Evolutionary conservation across 2,113 vertebrate genomes (phyloP).

Genomic region (Anseranas semipalmata): DNA sequence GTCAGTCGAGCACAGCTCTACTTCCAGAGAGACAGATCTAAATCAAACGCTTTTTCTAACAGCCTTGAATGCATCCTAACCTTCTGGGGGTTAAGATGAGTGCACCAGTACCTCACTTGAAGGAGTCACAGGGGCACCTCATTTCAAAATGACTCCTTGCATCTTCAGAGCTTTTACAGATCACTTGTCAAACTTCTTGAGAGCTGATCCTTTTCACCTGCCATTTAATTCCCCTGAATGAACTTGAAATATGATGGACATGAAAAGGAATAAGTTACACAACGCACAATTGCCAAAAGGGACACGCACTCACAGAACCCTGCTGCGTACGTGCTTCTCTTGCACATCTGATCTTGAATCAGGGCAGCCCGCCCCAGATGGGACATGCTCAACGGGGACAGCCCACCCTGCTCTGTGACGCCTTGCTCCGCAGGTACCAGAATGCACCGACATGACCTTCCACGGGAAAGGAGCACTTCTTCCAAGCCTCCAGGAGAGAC

Average conservation of each 20-base stretch:
- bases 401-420: background rate
- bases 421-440: background rate
- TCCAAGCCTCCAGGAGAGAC: background rate
- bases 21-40: background rate
- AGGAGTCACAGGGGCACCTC: background rate
- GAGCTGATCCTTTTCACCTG: background rate
- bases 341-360: background rate
- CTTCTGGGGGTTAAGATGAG: background rate
- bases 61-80: background rate
- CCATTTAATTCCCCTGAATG: background rate
- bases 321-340: accelerated
- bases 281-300: background rate
- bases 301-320: background rate
- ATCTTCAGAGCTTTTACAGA: background rate
- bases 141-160: background rate
- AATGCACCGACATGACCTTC: background rate
- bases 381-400: background rate
- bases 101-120: background rate
- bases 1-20: background rate
- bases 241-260: background rate
- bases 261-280: background rate
- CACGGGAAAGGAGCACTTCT: background rate
- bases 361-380: too few species aligned
- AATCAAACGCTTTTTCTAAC: background rate
- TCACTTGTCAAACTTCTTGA: background rate